A percentile compares a stretch with the other conserved stretches of the same genome.
Evolutionary conservation across 92 coral and sea anemone genomes (phyloP).

Genomic region (Scolanthus callimorphus): DNA sequence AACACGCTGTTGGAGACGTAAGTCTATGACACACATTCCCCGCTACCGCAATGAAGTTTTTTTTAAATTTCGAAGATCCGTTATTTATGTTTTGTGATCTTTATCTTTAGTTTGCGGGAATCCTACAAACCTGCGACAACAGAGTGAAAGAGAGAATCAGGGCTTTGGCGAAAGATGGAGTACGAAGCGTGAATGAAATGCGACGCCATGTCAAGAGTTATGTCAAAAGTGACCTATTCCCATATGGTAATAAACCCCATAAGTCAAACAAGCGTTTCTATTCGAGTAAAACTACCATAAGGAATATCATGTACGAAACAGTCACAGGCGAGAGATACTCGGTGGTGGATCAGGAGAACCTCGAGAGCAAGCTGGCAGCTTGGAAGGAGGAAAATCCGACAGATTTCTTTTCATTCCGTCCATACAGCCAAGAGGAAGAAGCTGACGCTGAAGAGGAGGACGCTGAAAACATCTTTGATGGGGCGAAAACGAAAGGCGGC

Average conservation of each 20-base stretch:
- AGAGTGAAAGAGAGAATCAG: slow-evolving; percentile 26
- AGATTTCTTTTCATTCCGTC: slow-evolving; percentile 19
- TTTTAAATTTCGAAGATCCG: too few relatives aligned
- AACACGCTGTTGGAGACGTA: not conserved
- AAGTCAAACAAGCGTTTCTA: slow-evolving; percentile 17
- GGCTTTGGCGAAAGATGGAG: slow-evolving; percentile 36
- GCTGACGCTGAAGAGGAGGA: not conserved
- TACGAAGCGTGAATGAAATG: slow-evolving; percentile 53
- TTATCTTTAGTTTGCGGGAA: slow-evolving; percentile 33
- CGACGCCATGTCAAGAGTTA: slow-evolving; percentile 19
- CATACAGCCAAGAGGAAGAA: slow-evolving; percentile 1
- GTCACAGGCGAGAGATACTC: slow-evolving; percentile 5
- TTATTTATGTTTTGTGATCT: too few relatives aligned
- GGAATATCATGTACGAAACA: slow-evolving; percentile 44
- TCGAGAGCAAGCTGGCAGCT: slow-evolving; percentile 11
- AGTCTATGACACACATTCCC: too few relatives aligned
- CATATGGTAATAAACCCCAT: slow-evolving; percentile 18
- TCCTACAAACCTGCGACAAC: slow-evolving; percentile 20
- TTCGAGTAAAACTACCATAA: slow-evolving; percentile 9
- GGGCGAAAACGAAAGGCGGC: not conserved
- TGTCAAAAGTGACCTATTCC: slow-evolving; percentile 37
- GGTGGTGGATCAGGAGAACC: slow-evolving; percentile 32
- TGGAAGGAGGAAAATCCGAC: slow-evolving; percentile 26
- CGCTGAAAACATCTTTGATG: not conserved
- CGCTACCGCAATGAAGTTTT: too few relatives aligned